Conservation (phyloP, 2,888 invertebrate species). For the Encarsia formosa region DNA sequence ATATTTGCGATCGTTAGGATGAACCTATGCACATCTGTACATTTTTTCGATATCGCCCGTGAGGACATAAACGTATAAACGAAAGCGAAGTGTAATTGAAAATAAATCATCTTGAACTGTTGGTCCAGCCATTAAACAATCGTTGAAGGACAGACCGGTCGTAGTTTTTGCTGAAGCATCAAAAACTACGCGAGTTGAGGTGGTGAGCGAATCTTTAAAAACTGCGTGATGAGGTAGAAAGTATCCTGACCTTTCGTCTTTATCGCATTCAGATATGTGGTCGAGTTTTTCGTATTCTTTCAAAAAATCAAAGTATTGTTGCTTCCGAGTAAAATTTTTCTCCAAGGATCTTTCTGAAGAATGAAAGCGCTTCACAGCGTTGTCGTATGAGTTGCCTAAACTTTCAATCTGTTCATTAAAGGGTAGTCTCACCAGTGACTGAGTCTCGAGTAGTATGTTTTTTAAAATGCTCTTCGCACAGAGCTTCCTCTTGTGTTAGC, state of each 20-base stretch:
- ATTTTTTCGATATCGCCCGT: conserved; percentile 38
- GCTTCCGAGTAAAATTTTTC: not conserved
- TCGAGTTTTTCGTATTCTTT: conserved; percentile 15
- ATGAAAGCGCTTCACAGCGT: not conserved
- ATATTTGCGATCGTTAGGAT: conserved; percentile 22
- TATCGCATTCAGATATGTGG: conserved; percentile 11
- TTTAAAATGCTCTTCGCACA: conserved; percentile 9
- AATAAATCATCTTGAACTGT: conserved; percentile 22
- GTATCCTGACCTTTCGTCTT: not conserved
- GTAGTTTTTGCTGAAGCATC: conserved; percentile 32
- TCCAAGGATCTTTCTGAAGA: not conserved
- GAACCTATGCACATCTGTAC: conserved; percentile 30
- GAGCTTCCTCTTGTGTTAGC: not conserved
- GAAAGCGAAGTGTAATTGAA: conserved; percentile 20
- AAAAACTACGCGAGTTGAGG: conserved; percentile 36
- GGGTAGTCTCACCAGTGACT: conserved; percentile 10
- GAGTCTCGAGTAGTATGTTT: not conserved
- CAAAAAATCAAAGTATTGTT: conserved; percentile 19
- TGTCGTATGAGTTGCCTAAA: not conserved
- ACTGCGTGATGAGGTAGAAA: conserved; percentile 38
- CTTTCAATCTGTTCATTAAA: not conserved
- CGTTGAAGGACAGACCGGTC: conserved; percentile 32
- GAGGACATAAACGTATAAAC: conserved; percentile 18
- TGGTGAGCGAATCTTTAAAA: conserved; percentile 19
- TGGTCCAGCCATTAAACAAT: conserved; percentile 31